These are phyloP conservation scores for Strigamia transsilvanica DNA, from an alignment of 2,888 invertebrate species.

Conservation along the genomic window DNA sequence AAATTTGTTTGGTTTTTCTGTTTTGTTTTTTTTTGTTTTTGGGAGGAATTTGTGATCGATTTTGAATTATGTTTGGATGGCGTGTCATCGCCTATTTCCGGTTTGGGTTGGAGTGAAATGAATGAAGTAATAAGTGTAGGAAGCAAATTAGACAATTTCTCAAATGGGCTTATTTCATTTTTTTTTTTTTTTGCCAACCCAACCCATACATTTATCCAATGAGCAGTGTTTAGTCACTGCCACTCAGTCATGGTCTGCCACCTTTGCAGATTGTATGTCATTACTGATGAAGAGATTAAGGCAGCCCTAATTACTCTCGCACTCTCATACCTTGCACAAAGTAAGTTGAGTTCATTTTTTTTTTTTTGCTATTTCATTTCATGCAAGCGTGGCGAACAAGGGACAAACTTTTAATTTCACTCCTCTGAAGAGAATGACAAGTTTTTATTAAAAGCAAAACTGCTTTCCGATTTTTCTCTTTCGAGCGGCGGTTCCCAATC, in stretches of 20 bases:
- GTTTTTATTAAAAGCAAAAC: background rate
- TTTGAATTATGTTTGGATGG: no score
- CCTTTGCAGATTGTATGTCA: slow-evolving; percentile 14
- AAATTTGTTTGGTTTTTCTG: no score
- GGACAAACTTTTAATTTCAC: slow-evolving; percentile 15
- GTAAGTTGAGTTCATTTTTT: background rate
- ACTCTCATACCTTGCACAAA: background rate
- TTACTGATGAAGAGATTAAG: slow-evolving; percentile 20
- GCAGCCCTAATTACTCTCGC: slow-evolving; percentile 6
- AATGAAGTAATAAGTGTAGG: background rate
- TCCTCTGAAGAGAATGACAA: background rate
- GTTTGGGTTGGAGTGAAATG: no score
- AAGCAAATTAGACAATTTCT: background rate
- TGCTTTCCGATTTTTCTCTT: background rate
- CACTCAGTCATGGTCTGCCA: slow-evolving; percentile 20
- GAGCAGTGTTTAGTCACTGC: background rate
- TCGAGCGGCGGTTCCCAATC: no score
- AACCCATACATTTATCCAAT: slow-evolving; percentile 9
- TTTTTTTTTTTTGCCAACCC: background rate
- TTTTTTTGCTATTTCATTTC: background rate
- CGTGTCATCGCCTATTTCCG: no score
- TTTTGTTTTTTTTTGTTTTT: no score
- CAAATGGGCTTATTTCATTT: background rate
- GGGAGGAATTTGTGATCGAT: no score
- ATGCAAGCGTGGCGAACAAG: slow-evolving; percentile 2